A percentile compares a stretch with the other conserved stretches of the same genome.
These are phyloP conservation scores for Myrmecophaga tridactyla DNA, from an alignment of 2,113 vertebrate genomes.

Conservation along the genomic window DNA sequence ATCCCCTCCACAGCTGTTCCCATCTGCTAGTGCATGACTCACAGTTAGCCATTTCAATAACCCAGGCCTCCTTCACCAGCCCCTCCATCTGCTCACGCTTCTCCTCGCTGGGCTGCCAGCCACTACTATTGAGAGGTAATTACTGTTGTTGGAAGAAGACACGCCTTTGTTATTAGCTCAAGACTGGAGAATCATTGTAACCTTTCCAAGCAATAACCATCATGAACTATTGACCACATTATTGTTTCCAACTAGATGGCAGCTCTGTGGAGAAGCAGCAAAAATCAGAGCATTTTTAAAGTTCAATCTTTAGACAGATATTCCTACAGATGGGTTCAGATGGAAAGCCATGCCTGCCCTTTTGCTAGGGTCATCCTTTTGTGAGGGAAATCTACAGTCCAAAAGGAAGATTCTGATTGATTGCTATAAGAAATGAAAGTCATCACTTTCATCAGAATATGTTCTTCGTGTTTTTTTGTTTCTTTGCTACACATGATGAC, in stretches of 20 bases:
- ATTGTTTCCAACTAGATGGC: background rate
- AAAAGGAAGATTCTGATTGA: background rate
- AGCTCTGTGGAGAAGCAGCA: background rate
- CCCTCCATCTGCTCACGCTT: constrained; percentile 38
- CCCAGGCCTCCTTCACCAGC: constrained; percentile 36
- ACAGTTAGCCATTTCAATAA: constrained; percentile 48
- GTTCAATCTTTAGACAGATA: background rate
- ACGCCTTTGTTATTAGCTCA: constrained; percentile 34
- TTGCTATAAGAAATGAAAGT: background rate
- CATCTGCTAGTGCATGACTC: constrained; percentile 38
- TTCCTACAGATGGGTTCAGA: constrained; percentile 30
- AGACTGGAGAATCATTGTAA: constrained; percentile 11
- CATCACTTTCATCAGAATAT: accelerated
- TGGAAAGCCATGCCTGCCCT: background rate
- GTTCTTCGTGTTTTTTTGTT: background rate
- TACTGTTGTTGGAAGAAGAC: constrained; percentile 34
- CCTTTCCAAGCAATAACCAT: background rate
- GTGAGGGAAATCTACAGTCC: background rate
- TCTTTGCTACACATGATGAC: background rate
- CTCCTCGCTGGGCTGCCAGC: constrained; percentile 53
- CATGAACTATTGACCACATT: constrained; percentile 46
- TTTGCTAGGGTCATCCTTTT: accelerated
- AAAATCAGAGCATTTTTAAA: background rate
- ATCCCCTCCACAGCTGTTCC: constrained; percentile 38
- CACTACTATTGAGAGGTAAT: constrained; percentile 17